Base-by-base conservation (phyloP, 2,113 vertebrate genomes). In the Catharus fuscescens region DNA sequence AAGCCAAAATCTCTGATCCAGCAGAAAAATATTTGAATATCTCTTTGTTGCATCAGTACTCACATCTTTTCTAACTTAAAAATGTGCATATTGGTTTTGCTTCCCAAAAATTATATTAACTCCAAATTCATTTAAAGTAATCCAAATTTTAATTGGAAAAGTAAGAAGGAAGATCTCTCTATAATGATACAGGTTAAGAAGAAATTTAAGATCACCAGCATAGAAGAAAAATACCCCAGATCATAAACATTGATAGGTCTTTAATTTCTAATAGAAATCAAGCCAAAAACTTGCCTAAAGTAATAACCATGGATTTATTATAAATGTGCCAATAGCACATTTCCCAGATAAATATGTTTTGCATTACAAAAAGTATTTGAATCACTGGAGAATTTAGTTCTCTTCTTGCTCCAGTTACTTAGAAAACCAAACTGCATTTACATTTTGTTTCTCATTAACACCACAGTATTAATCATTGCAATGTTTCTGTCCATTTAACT, bases 381-480 rank as follows among this genome's bases (percentile, higher is more conserved):
- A 61, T 95, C 91, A 61, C 89, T 81, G 91, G 74, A 95, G 70
- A 64, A 86, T 88, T 92, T 77, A 61, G n/a, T 5, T 18, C 2
- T 9, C 71, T 93, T 96, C 97, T 94, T 94, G 61, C 78, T 95
- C 87, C 90, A 96, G 93, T 96, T 96, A 92, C 77, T 96, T 88
- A 59, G 54, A 80, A 95, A 98, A 95, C 69, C 15, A 34, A 97
- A 97, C 91, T 18, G n/a, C 65, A 96, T 92, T 78, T 95, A 93
- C 88, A 93, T 96, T 96, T 96, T 97, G 92, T 47, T 96, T 97
- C 95, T 96, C 89, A 95, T 97, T 97, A 97, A 92, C 48, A 85
- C 34, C 45, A 76, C 38, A 73, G 52, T 95, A 88, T 96, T 96
- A 96, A 96, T 96, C 77, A 57, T 71, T 31, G n/a, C 52, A 93